A percentile compares a stretch with the other conserved stretches of the same genome.
phyloP scores from a whole-genome alignment of 2,888 invertebrate genomes.

The Cryptus viduatorius region DNA sequence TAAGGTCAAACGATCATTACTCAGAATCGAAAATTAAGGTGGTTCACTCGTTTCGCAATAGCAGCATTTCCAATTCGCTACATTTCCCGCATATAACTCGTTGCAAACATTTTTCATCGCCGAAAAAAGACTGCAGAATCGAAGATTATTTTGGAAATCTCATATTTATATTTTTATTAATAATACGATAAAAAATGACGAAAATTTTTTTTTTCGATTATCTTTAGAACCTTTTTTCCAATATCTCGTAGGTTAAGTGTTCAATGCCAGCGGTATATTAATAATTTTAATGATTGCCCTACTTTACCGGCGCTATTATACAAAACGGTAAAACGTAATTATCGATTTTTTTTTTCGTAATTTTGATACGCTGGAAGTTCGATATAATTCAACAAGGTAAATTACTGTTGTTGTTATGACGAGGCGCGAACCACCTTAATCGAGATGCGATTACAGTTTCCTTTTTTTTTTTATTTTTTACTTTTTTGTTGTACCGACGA shows the following conservation, averaged over 20 bases:
- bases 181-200: no score
- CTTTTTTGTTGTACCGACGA: neutral
- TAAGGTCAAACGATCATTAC: conserved; percentile 10
- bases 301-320: neutral
- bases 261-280: no score
- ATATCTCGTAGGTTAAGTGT: no score
- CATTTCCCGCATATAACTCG: neutral
- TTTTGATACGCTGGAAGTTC: neutral
- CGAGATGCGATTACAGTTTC: conserved; percentile 1
- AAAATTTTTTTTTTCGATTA: no score
- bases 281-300: neutral
- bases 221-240: no score
- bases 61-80: neutral
- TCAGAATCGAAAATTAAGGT: neutral
- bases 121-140: no score
- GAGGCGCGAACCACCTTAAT: conserved; percentile 14
- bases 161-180: no score
- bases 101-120: no score
- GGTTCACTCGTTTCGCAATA: conserved; percentile 4
- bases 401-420: neutral
- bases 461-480: neutral
- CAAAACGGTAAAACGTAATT: neutral
- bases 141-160: no score
- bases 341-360: neutral
- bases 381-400: neutral